A percentile compares a stretch with the other conserved stretches of the same genome.
These are phyloP conservation scores for Zeuzera pyrina DNA, from an alignment of 2,888 invertebrate species.

Conservation along the genomic window DNA sequence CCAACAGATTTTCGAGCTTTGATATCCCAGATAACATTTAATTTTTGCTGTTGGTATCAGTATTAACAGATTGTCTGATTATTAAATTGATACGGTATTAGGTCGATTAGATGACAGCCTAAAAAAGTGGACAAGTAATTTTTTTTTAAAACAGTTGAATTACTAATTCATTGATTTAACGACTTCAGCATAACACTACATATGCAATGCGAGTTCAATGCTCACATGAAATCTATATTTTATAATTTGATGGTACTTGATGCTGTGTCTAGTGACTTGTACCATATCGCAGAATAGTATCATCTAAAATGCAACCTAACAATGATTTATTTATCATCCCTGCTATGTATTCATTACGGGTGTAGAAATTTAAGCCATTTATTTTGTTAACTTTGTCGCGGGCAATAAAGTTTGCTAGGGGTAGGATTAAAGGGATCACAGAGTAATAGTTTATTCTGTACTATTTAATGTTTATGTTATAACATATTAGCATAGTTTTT, in stretches of 20 bases:
- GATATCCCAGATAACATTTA: too few relatives aligned
- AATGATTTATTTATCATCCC: conserved; percentile 66
- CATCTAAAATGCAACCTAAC: conserved; percentile 62
- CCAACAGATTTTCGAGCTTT: too few relatives aligned
- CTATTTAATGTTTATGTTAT: conserved; percentile 44
- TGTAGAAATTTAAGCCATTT: conserved; percentile 73
- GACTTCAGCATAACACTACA: too few relatives aligned
- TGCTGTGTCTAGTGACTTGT: conserved; percentile 8
- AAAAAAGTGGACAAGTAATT: too few relatives aligned
- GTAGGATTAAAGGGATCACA: conserved; percentile 40
- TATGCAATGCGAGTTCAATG: too few relatives aligned
- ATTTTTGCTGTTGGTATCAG: too few relatives aligned
- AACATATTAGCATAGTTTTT: conserved; percentile 19
- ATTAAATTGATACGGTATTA: too few relatives aligned
- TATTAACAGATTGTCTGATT: too few relatives aligned
- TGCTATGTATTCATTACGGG: conserved; percentile 69
- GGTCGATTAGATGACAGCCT: too few relatives aligned
- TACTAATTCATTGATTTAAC: too few relatives aligned
- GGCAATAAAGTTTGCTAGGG: conserved; percentile 57
- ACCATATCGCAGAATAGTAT: conserved; percentile 21
- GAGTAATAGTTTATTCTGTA: too few relatives aligned
- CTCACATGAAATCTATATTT: not conserved
- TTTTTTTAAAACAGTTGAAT: too few relatives aligned
- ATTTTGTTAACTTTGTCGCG: conserved; percentile 68
- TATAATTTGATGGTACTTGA: not conserved